Base-by-base conservation (phyloP, 2,113 vertebrate genomes). In the Psettodes erumei region DNA sequence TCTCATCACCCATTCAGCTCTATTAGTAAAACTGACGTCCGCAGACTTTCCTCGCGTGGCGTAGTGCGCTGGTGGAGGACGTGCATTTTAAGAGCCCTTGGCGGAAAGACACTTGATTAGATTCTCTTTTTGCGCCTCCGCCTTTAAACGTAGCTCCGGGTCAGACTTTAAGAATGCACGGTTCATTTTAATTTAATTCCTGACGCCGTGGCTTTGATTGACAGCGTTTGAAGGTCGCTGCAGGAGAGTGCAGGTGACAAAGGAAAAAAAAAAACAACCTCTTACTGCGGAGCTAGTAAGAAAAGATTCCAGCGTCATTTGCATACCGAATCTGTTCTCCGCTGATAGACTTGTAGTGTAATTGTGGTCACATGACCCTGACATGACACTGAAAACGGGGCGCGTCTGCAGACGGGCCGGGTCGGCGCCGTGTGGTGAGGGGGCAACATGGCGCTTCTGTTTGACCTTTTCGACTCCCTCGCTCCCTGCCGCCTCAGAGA, bases 131-230 rank as follows among this genome's bases (percentile, higher is more conserved):
- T 45, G 28, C 61, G 72, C 58, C 61, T 56, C 66, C 75, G 62
- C 47, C 43, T 83, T 75, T 82, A 51, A 81, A 81, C 55, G 70
- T 73, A 64, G 73, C 83, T 81, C 61, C 64, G 51, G 85, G 71
- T 84, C 77, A 54, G 58, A 67, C 67, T 84, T 77, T 71, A 63
- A 72, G 43, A 45, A 53, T 4, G 15, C 50, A 53, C 13, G 8
- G 19, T 75, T 82, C 35, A 0, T 69, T 81, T 76, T 82, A 75
- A 84, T 79, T 79, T 64, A 71, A 86, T 89, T 71, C 64, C 58
- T 64, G 28, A 42, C 58, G 73, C 68, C 5, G 13, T n/a, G 42
- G 55, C 71, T 64, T 66, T 83, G 81, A 88, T 64, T 81, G 84
- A 83, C 77, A 75, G 63, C 2, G 50, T 38, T 59, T 77, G 74